phyloP scores from a whole-genome alignment of 2,113 vertebrate genomes.

The Elaphurus davidianus region DNA sequence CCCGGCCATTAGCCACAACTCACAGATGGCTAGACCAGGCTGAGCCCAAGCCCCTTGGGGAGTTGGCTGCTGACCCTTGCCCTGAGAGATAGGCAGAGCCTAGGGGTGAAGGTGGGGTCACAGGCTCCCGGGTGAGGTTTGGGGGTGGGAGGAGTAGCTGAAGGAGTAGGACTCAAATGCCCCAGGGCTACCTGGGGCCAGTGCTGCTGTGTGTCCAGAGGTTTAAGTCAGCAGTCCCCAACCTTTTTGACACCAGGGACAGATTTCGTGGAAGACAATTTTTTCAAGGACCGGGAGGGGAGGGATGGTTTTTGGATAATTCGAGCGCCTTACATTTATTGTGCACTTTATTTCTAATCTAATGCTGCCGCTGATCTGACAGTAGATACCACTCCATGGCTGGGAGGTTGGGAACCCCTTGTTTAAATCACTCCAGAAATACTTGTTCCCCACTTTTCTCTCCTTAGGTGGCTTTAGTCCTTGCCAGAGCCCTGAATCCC shows the following conservation, averaged over 20 bases:
- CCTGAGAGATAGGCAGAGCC: background rate
- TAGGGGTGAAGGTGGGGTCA: background rate
- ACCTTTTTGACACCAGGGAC: background rate
- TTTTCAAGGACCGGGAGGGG: background rate
- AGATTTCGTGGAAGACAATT: background rate
- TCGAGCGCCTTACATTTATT: background rate
- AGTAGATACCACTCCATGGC: background rate
- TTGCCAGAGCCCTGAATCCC: background rate
- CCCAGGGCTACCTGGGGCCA: background rate
- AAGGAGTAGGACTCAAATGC: background rate
- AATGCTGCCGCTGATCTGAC: background rate
- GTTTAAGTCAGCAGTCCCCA: background rate
- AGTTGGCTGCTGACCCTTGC: background rate
- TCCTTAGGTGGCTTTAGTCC: background rate
- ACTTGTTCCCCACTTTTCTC: background rate
- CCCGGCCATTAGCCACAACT: background rate
- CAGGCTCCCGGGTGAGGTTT: accelerated
- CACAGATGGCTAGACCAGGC: background rate
- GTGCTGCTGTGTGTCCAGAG: background rate
- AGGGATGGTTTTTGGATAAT: background rate
- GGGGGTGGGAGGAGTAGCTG: background rate
- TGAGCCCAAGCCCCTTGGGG: background rate
- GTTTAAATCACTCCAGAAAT: background rate
- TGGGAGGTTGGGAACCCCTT: background rate
- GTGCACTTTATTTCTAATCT: background rate